These are phyloP conservation scores for Meiosimyza decipiens DNA, from an alignment of 2,888 invertebrate species.

Conservation along the genomic window DNA sequence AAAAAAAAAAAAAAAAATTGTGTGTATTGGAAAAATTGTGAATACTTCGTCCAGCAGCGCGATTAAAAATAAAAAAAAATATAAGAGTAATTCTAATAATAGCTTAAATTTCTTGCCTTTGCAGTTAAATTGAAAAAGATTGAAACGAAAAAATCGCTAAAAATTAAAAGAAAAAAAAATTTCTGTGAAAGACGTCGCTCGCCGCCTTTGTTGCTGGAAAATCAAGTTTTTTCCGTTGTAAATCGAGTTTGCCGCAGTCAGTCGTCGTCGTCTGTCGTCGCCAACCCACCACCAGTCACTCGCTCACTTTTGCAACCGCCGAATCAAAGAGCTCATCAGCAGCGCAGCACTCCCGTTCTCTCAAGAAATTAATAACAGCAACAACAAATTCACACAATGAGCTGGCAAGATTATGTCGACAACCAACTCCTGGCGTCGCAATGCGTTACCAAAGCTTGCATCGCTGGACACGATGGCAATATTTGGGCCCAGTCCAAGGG, in stretches of 20 bases:
- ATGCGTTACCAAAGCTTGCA: constrained; percentile 94
- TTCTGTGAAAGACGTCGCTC: constrained; percentile 20
- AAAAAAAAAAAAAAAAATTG: no score
- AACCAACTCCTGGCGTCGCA: constrained; percentile 95
- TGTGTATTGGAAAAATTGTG: no score
- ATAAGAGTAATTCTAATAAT: background rate
- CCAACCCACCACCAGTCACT: constrained; percentile 26
- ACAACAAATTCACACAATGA: constrained; percentile 71
- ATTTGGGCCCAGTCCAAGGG: constrained; percentile 94
- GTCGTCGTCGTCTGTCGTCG: background rate
- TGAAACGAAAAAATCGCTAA: no score
- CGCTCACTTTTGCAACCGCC: background rate
- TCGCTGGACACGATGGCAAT: constrained; percentile 95
- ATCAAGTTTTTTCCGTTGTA: constrained; percentile 19
- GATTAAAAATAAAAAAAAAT: no score
- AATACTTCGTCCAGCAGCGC: no score
- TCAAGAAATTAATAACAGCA: constrained; percentile 40
- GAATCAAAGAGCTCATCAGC: background rate
- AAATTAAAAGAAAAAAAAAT: background rate
- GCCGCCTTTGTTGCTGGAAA: constrained; percentile 18
- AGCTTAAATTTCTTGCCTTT: constrained; percentile 21
- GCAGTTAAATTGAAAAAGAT: constrained; percentile 25
- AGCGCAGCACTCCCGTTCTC: background rate
- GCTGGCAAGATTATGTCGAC: constrained; percentile 99
- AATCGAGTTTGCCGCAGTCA: constrained; percentile 12